Percentiles rank a stretch among this genome's conserved stretches.
Evolutionary conservation across 2,113 vertebrate genomes (phyloP).

Genomic region (Piprites chloris): DNA sequence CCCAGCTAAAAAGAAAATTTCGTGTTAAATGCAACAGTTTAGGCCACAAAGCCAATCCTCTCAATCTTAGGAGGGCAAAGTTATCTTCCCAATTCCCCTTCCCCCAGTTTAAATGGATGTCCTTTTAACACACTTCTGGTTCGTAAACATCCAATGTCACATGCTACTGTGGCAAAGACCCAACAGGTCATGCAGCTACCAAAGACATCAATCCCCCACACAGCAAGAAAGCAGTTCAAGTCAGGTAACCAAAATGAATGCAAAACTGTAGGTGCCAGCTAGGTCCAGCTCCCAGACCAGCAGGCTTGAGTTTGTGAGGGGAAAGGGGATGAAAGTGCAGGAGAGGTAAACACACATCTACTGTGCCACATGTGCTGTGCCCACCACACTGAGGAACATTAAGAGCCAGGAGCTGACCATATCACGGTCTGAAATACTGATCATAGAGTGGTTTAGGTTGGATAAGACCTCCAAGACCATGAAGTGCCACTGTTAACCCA

Average conservation of each 20-base stretch:
- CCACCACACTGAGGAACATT: accelerated
- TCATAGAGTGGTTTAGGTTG: background rate
- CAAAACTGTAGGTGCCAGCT: background rate
- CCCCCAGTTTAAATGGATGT: background rate
- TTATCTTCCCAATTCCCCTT: background rate
- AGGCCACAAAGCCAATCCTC: background rate
- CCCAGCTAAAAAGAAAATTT: background rate
- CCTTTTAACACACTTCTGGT: background rate
- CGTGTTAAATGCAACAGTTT: background rate
- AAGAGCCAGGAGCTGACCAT: background rate
- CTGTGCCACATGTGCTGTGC: background rate
- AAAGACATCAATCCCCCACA: background rate
- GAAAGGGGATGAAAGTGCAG: accelerated
- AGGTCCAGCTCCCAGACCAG: background rate
- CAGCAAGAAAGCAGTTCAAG: background rate
- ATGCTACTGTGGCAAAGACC: background rate
- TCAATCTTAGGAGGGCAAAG: background rate
- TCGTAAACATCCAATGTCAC: background rate
- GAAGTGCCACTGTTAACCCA: background rate
- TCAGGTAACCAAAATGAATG: background rate
- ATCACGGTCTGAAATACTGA: background rate
- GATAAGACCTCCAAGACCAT: background rate
- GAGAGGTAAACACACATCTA: background rate
- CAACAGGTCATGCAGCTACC: background rate
- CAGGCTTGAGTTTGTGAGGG: background rate